Evolutionary conservation across 2,888 invertebrate species (phyloP), one percentile per base, ranked within the genome.

Genomic region (Agrochola macilenta): DNA sequence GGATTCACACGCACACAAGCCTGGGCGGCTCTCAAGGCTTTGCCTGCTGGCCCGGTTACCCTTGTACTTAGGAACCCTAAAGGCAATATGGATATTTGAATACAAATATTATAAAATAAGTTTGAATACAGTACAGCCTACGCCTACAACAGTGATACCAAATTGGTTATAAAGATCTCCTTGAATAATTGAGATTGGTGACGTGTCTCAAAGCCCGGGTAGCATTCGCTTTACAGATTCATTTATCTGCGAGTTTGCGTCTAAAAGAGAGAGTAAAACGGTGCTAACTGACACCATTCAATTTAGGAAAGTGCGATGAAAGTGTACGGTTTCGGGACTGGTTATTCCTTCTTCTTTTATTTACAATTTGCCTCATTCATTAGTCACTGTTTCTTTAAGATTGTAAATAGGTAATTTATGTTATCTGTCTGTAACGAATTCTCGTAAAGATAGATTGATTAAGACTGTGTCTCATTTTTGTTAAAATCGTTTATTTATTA

Each of bases 1-100:
- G 97, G 97, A 81, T 98, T 99, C 97, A 98, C 99, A n/a, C 98
- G 99, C 90, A 99, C 99, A 87, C 99, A 99, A 95, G 99, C 99
- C 74, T 99, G 99, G 99, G 98, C 98, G 88, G 97, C 98, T 81
- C 98, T 99, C 97, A 99, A 99, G 95, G 98, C 98, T 90, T 95
- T 99, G 86, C 98, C 98, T 74, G 98, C 98, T 92, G 99, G 99
- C 76, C 97, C 98, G 91, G 98, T 99, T 84, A 97, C 97, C 83
- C 96, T 98, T 79, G 93, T 96, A 77, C 93, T 97, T 81, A 94
- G 93, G 88, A 96, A 96, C 89, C 95, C 96, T 87, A 91, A 89
- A 85, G 88, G 87, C 86, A 89, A 87, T 81, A 84, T 83, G 68
- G 30, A 83, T 71, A 76, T 65, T 78, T 83, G 78, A 87, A 79